Evolutionary conservation across 2,113 vertebrate genomes (phyloP), one percentile per base, ranked within the genome.

Genomic region (Taurulus bubalis): DNA sequence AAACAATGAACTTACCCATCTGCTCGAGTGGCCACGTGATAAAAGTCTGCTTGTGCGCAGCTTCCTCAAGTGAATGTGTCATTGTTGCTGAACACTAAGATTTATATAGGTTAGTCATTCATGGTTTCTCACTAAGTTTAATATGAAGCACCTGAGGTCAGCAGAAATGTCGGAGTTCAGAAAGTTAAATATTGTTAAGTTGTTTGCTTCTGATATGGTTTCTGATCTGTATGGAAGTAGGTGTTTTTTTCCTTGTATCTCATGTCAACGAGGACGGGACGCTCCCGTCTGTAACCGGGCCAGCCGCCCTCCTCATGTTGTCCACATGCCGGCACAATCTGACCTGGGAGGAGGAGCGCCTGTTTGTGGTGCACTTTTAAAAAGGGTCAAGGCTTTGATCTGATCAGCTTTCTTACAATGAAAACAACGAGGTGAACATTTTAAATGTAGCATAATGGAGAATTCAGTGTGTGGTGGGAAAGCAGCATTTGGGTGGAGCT

Each of bases 381-480:
- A 86, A 82, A 76, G 67, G 65, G 28, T 59, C n/a, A 72, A 24
- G 49, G 74, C 71, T 77, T 38, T 20, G 71, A 85, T 90, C 87
- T 87, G 91, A 92, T 91, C 89, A 91, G 86, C 72, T 74, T 80
- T 84, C 55, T 74, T 58, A 82, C 77, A 91, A 88, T 69, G 70
- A 91, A 88, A 90, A 91, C 90, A 92, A 87, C 59, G 64, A 91
- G 65, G 77, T 65, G 65, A 64, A 75, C 38, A 6, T 87, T 86
- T 89, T 87, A 72, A 77, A 79, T 81, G 72, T 15, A 64, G 60
- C 63, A 71, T 84, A 86, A 89, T 71, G 79, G 87, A 84, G 71
- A 66, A 28, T 38, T 74, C 68, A 24, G 24, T 55, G 56, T 55
- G 56, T 71, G 64, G 74, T 71, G 87, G 71, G 86, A 92, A 90